phyloP scores from a whole-genome alignment of 2,113 vertebrate species.

The Furnarius figulus region DNA sequence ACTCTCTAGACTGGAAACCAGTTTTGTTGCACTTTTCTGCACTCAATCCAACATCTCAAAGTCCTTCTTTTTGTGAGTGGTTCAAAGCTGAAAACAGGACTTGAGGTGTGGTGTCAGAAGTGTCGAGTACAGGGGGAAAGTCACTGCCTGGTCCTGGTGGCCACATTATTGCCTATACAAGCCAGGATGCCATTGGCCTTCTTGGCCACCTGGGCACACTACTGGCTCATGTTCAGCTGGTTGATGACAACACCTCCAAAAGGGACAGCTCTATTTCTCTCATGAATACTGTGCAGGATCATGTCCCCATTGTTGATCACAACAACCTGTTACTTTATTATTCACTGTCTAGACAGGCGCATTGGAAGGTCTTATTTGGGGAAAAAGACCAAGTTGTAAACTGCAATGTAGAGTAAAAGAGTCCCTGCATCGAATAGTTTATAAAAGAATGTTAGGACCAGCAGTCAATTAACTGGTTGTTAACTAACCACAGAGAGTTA shows the following conservation, averaged over 20 bases:
- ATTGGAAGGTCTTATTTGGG: neutral
- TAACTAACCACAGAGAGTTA: neutral
- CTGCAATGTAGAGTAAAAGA: neutral
- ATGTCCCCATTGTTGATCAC: neutral
- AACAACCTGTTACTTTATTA: neutral
- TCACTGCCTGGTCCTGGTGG: neutral
- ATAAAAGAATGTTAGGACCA: neutral
- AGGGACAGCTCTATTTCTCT: neutral
- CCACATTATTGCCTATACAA: neutral
- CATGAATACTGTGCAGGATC: neutral
- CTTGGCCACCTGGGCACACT: neutral
- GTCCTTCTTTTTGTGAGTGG: neutral
- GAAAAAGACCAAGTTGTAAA: neutral
- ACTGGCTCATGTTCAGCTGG: neutral
- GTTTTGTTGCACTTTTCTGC: neutral
- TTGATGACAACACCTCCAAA: neutral
- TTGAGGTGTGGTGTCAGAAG: rapidly evolving
- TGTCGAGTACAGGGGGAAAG: neutral
- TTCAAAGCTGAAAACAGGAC: neutral
- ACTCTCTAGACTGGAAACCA: neutral
- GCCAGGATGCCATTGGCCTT: neutral
- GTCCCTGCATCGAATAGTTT: neutral
- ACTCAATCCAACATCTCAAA: too few species aligned
- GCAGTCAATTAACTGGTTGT: neutral
- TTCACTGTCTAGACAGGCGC: neutral